These are phyloP conservation scores for Hiodon alosoides DNA, from an alignment of 2,113 vertebrate genomes.

Conservation along the genomic window DNA sequence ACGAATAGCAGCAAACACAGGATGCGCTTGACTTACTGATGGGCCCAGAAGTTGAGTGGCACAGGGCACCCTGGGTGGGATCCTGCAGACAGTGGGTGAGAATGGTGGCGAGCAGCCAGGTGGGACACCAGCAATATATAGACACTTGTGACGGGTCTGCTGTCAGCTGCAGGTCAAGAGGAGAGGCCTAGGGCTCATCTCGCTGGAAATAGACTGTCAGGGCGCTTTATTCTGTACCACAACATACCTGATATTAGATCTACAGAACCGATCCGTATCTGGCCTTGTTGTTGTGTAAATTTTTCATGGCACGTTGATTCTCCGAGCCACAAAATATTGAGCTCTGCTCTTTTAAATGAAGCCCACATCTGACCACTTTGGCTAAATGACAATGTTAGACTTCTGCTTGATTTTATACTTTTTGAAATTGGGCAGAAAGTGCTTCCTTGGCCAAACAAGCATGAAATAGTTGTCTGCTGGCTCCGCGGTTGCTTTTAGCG, in stretches of 20 bases:
- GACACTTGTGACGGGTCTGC: neutral
- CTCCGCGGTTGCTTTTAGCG: too few species aligned
- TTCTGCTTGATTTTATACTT: too few species aligned
- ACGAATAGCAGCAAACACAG: constrained; percentile 44
- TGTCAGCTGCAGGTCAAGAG: constrained; percentile 35
- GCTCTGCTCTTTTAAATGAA: constrained; percentile 48
- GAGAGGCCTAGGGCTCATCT: constrained; percentile 45
- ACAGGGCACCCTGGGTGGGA: too few species aligned
- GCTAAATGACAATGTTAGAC: constrained; percentile 42
- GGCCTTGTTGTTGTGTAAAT: neutral
- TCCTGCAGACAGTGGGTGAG: too few species aligned
- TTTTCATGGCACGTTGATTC: constrained; percentile 16
- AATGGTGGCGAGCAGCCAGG: neutral
- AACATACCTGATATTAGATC: constrained; percentile 24
- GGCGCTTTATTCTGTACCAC: constrained; percentile 38
- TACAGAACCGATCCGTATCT: constrained; percentile 22
- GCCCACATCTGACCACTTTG: constrained; percentile 44
- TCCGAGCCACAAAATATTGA: constrained; percentile 36
- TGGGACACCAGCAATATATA: neutral
- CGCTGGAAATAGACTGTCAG: constrained; percentile 49
- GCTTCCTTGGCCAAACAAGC: too few species aligned
- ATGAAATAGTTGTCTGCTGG: too few species aligned
- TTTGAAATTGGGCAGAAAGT: too few species aligned
- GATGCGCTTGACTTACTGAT: constrained; percentile 40
- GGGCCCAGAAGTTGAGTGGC: constrained; percentile 29